These are phyloP conservation scores for Tapirus terrestris DNA, from an alignment of 2,113 vertebrate species.

Conservation along the genomic window DNA sequence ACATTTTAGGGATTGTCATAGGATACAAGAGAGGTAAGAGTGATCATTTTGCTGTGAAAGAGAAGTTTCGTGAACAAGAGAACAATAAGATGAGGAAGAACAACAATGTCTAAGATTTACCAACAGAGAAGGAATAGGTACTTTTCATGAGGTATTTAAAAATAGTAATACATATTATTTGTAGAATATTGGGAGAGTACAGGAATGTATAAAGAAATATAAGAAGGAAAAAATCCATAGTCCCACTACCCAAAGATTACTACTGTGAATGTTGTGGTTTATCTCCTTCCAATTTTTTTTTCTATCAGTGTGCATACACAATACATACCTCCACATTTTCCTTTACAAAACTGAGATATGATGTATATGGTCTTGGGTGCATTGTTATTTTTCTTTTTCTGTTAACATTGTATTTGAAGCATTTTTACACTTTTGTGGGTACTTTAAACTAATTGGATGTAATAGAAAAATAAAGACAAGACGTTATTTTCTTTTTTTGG, in stretches of 20 bases:
- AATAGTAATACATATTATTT: background rate
- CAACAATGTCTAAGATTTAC: background rate
- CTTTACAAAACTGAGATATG: background rate
- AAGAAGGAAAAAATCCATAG: background rate
- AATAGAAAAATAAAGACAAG: background rate
- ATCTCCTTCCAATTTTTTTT: background rate
- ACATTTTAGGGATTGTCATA: background rate
- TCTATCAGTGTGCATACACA: background rate
- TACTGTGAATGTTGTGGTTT: background rate
- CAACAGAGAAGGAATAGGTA: background rate
- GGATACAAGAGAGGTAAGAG: background rate
- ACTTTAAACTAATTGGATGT: background rate
- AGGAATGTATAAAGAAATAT: background rate
- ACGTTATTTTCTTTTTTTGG: background rate
- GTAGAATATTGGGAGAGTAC: background rate
- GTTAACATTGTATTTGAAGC: background rate
- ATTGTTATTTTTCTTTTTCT: background rate
- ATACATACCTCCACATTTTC: background rate
- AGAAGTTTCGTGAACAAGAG: background rate
- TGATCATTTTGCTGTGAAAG: background rate
- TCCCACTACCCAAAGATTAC: background rate
- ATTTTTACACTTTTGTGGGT: background rate
- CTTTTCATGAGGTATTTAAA: background rate
- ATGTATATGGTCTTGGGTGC: background rate
- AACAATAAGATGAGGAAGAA: background rate